These are phyloP conservation scores for Chrysopa pallens DNA, from an alignment of 1,140 invertebrate species.

Conservation along the genomic window DNA sequence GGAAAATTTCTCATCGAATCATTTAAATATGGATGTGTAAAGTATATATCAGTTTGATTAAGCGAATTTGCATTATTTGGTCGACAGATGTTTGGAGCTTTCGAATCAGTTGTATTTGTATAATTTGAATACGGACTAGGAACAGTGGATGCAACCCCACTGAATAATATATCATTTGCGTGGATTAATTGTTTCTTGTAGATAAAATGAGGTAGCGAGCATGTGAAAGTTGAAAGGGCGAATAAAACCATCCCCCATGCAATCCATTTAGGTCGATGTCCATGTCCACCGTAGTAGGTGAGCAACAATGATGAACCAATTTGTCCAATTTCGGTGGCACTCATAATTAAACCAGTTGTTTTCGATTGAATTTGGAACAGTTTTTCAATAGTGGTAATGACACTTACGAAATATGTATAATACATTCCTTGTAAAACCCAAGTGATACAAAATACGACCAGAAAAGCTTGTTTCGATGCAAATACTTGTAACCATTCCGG, in stretches of 20 bases:
- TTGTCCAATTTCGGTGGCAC: slow-evolving; percentile 88
- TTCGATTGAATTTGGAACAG: slow-evolving; percentile 89
- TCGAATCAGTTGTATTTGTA: slow-evolving; percentile 16
- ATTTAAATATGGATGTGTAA: neutral
- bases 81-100: slow-evolving; percentile 22
- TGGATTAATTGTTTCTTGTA: slow-evolving; percentile 54
- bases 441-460: slow-evolving; percentile 71
- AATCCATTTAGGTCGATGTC: slow-evolving; percentile 92
- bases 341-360: slow-evolving; percentile 83
- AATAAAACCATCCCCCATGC: slow-evolving; percentile 84
- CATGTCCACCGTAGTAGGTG: slow-evolving; percentile 84
- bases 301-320: slow-evolving; percentile 74
- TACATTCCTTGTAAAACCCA: slow-evolving; percentile 89
- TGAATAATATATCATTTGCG: slow-evolving; percentile 36
- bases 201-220: slow-evolving; percentile 66
- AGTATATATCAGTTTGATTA: neutral
- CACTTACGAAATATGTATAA: slow-evolving; percentile 89
- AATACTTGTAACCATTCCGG: slow-evolving; percentile 56
- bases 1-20: slow-evolving; percentile 7
- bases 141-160: slow-evolving; percentile 16
- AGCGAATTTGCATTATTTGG: neutral
- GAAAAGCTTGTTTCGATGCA: slow-evolving; percentile 76
- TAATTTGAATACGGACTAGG: slow-evolving; percentile 6
- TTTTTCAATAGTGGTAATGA: slow-evolving; percentile 94
- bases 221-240: slow-evolving; percentile 70